Evolutionary conservation across 2,888 invertebrate species (phyloP), one percentile per base, ranked within the genome.

Genomic region (Ceraclea dissimilis): DNA sequence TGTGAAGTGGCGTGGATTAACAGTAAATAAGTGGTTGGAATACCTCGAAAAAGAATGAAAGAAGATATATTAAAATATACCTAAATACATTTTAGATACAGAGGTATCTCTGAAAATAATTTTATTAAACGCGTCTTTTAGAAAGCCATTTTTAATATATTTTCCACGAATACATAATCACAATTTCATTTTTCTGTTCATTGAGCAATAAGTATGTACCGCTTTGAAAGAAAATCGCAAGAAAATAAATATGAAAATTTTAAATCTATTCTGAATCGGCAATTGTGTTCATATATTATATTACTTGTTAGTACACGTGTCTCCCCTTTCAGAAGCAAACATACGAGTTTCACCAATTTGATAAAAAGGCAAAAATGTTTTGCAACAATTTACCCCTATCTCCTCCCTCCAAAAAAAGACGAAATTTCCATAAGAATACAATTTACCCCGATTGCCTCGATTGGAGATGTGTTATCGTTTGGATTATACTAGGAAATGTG

Each of bases 391-490:
- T 16, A 39, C 39, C 39, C 39, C 39, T 16, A 39, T 39, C 39
- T 16, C 16, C 13, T 13, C 39, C 39, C 39, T 13, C 2, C 2
- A 5, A 39, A 39, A 13, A 16, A 39, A 13, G 39, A n/a, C 8
- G 8, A 17, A 49, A 57, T 57, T 57, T 46, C 50, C 57, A 57
- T 57, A 54, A 54, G 53, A 54, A 54, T 53, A 43, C 51, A 53
- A 57, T 57, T 54, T 53, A 53, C 46, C n/a, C 48, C 57, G 51
- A 57, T 57, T 57, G 57, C 57, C 47, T 31, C 53, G n/a, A 47
- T 33, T 49, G 49, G 11, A 19, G 46, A 46, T 19, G 20, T 16
- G 19, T 39, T 39, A 39, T 39, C 16, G 39, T 39, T 39, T 13
- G 39, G 39, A 39, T 8, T 39, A 8, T 6, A 31, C 31, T n/a